Conservation (phyloP, 2,888 invertebrate species). For the Pseudococcus longispinus region DNA sequence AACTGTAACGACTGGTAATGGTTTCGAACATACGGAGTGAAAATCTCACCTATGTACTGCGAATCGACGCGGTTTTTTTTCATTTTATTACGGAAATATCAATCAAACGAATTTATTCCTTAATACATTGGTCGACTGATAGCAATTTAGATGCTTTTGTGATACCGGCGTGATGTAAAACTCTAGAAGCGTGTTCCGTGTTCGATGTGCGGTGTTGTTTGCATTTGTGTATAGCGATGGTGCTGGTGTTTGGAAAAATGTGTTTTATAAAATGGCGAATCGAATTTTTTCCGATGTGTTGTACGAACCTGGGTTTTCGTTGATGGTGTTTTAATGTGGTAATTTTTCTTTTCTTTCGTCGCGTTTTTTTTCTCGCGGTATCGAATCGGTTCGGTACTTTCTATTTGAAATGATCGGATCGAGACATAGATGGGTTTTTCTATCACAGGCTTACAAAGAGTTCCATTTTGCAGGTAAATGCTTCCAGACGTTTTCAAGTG, state of each 20-base stretch:
- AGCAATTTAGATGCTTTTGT: slow-evolving; percentile 16
- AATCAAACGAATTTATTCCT: slow-evolving; percentile 24
- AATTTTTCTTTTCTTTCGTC: neutral
- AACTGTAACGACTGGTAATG: slow-evolving; percentile 5
- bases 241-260: neutral
- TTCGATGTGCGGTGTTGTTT: neutral
- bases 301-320: neutral
- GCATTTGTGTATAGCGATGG: neutral
- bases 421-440: neutral
- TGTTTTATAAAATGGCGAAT: slow-evolving; percentile 8
- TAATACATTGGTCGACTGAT: slow-evolving; percentile 7
- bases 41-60: slow-evolving; percentile 13
- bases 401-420: slow-evolving; percentile 10
- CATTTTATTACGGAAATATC: neutral
- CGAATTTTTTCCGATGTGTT: neutral
- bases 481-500: neutral
- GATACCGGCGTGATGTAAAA: neutral
- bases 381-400: neutral
- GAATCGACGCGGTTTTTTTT: neutral
- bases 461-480: slow-evolving; percentile 10
- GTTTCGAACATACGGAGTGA: neutral
- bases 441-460: neutral
- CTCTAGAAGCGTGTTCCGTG: slow-evolving; percentile 8
- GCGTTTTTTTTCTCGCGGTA: neutral
- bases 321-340: neutral